Evolutionary conservation across 1,140 invertebrate species (phyloP), one percentile per base, ranked within the genome.

Genomic region (Drosophila melanica): DNA sequence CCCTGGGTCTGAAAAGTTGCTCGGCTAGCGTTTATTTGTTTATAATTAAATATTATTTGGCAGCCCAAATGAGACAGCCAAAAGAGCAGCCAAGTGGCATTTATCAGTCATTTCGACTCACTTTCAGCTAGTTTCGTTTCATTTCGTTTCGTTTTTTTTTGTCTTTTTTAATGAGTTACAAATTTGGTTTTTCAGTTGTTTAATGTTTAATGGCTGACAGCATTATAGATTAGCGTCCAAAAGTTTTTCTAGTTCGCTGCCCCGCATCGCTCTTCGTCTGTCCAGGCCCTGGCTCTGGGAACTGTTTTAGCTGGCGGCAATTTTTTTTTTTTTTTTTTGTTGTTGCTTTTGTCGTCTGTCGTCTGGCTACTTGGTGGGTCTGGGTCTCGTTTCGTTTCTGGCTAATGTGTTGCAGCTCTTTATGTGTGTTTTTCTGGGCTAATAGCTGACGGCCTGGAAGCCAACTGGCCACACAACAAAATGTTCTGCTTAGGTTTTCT

Each of bases 31-130:
- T 84, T 87, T 87, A 87, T 87, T 87, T 87, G 84, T 87, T 87
- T 87, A 87, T 89, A 87, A 87, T 87, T 87, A 87, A 87, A 87
- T 87, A 87, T 87, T 89, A 87, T 87, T 87, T 87, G 84, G 84
- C 84, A 84, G 84, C 60, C 79, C 77, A 87, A 87, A 87, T 87
- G 84, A 87, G 84, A 87, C 84, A 86, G 66, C 59, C 76, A 30
- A 18, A 33, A 64, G 77, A 80, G 64, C 75, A 77, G 51, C 47
- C 69, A 67, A 79, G 63, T 87, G 84, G 76, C 84, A 87, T 87
- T 87, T 87, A 89, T 87, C 82, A 87, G 84, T 87, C 79, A 80
- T 62, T 66, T 53, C 48, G 33, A 64, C 35, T 64, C 76, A 76
- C 72, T 75, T 84, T 51, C 68, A 71, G 54, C 59, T 47, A 79